Percentiles rank a stretch among this genome's conserved stretches.
phyloP scores from a whole-genome alignment of 2,113 vertebrate species.

The Oxyura jamaicensis region DNA sequence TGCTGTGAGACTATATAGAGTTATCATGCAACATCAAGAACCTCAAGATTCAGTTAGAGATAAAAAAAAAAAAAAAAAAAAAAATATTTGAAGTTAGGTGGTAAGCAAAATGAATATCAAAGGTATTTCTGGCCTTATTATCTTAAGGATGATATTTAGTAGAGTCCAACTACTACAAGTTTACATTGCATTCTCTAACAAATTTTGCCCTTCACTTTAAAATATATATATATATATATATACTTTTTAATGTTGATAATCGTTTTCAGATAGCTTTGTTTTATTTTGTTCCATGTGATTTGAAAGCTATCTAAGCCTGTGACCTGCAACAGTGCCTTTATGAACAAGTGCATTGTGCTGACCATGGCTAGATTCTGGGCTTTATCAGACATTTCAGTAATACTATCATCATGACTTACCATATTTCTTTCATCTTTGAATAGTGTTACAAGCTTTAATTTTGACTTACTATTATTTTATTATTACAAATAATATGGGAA shows the following conservation, averaged over 20 bases:
- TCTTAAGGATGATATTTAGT: neutral
- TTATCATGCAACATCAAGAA: neutral
- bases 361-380: neutral
- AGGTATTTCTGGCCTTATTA: neutral
- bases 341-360: neutral
- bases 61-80: neutral
- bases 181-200: neutral
- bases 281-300: neutral
- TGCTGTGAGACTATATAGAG: neutral
- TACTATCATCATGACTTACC: neutral
- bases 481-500: neutral
- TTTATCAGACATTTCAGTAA: neutral
- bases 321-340: neutral
- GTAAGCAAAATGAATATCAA: neutral
- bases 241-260: neutral
- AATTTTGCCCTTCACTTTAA: neutral
- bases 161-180: neutral
- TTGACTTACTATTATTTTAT: neutral
- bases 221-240: too few relatives aligned
- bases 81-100: neutral
- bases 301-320: neutral
- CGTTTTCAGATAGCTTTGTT: neutral
- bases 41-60: neutral
- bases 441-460: neutral
- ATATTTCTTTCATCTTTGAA: neutral